Base-by-base conservation (phyloP, 2,797 vertebrate genomes). In the Poeciliopsis gracilis region DNA sequence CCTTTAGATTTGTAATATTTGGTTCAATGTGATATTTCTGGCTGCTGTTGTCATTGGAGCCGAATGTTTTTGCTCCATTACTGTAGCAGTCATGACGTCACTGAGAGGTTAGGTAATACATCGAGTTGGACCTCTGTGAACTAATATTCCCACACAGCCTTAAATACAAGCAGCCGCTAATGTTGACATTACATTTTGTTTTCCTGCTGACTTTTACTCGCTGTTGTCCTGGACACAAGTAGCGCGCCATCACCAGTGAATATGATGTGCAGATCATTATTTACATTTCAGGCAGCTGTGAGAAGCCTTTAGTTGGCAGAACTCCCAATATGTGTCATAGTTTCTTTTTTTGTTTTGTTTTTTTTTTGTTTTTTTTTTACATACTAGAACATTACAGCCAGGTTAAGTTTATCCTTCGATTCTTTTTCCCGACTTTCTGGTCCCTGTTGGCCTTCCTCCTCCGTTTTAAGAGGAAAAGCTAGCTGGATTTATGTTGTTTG, bases 401-500 rank as follows among this genome's bases (percentile, higher is more conserved):
- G 72, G 47, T 70, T 28, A 11, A n/a, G 13, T 51, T 51, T 51
- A 9, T 66, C 51, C 55, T 5, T 81, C 30, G 63, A 75, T 83
- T 41, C 2, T 76, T 66, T 53, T 57, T 28, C 51, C 13, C 33
- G 41, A 41, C 36, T 70, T 72, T 45, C 28, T 55, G 79, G 55
- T 76, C 66, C 77, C 46, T 30, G 1, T 6, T 13, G 71, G 47
- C 28, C 33, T 79, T 75, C 49, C 72, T 75, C 61, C 45, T 73
- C 51, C 49, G 0, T 82, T 77, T 83, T 86, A 84, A 67, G 83
- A 81, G 77, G 83, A 72, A 78, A 82, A 80, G 63, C 82, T 80
- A n/a, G 15, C 55, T 77, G 67, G 80, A 73, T 80, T 72, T 75
- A 69, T 92, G 85, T 91, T 92, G 88, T 91, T 90, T 77, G 73